A percentile compares a stretch with the other conserved stretches of the same genome.
phyloP scores from a whole-genome alignment of 2,113 vertebrate genomes.

The Oryctolagus cuniculus region mOryCun1.1 NC_091439.1:99276501-99277000 shows the following conservation, averaged over 20 bases:
- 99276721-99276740: not conserved
- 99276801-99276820: not conserved
- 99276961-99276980: not conserved
- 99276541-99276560: not conserved
- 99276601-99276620: not conserved
- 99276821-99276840: not conserved
- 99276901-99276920: not conserved
- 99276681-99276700: not conserved
- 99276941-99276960: not conserved
- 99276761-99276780: not conserved
- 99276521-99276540: not conserved
- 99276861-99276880: not conserved
- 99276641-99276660: not conserved
- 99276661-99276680: not conserved
- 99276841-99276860: not conserved
- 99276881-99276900: not conserved
- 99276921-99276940: not conserved
- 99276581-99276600: not conserved
- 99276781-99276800: not conserved
- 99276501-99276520: not conserved
- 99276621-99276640: not conserved
- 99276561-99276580: not conserved
- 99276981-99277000: not conserved
- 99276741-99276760: not conserved
- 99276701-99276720: not conserved